Percentiles rank a stretch among this genome's conserved stretches.
These are phyloP conservation scores for Proales similis DNA, from an alignment of 1,140 invertebrate genomes.

Conservation along the genomic window DNA sequence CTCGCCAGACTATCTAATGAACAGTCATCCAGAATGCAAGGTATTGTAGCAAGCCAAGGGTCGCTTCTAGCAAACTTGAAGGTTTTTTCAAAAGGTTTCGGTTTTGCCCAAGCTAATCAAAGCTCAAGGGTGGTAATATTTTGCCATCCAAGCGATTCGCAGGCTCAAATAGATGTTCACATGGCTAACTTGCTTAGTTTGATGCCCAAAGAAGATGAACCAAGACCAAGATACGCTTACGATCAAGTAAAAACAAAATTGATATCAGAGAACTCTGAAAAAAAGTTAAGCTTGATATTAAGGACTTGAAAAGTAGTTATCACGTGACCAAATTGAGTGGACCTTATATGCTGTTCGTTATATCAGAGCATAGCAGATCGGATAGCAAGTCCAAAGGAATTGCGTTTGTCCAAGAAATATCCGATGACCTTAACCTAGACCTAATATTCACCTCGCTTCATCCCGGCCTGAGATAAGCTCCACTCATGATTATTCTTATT, in stretches of 20 bases:
- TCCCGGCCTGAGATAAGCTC: constrained; percentile 26
- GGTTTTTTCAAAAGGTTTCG: not conserved
- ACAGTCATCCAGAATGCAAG: too few relatives aligned
- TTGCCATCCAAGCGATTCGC: not conserved
- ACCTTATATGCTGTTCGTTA: constrained; percentile 28
- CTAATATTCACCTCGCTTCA: constrained; percentile 1
- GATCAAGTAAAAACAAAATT: constrained; percentile 1
- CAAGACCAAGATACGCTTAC: constrained; percentile 14
- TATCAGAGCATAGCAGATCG: constrained; percentile 1
- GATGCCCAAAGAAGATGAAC: constrained; percentile 5
- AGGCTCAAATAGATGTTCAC: not conserved
- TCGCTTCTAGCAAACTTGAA: not conserved
- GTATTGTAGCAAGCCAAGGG: too few relatives aligned
- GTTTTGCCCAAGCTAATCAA: not conserved
- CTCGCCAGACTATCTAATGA: not conserved
- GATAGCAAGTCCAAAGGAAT: constrained; percentile 11
- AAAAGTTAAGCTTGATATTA: too few relatives aligned
- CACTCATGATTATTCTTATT: too few relatives aligned
- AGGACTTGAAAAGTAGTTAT: not conserved
- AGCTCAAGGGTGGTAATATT: constrained; percentile 8
- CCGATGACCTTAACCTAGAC: constrained; percentile 11
- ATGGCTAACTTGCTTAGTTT: not conserved
- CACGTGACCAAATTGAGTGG: constrained; percentile 17
- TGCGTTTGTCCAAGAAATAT: constrained; percentile 13
- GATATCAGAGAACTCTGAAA: too few relatives aligned